Conservation (phyloP, 2,888 invertebrate species). For the Dilophus febrilis region DNA sequence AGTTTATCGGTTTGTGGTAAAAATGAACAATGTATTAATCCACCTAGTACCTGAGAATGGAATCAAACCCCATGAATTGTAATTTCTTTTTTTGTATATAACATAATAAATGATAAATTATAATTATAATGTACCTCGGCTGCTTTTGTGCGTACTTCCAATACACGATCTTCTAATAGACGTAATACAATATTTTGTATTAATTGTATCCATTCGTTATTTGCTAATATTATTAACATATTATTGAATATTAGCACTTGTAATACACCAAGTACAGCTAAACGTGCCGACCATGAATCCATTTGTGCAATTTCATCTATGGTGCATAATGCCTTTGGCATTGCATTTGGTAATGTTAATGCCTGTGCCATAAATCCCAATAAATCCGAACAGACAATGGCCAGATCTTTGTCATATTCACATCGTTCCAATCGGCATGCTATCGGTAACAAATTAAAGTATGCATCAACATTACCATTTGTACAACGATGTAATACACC, state of each 20-base stretch:
- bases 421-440: conserved; percentile 62
- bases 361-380: conserved; percentile 49
- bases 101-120: background rate
- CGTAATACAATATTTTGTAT: conserved; percentile 47
- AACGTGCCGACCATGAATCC: conserved; percentile 51
- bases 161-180: conserved; percentile 48
- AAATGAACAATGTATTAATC: conserved; percentile 60
- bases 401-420: conserved; percentile 60
- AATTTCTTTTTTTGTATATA: too few species aligned
- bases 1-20: conserved; percentile 12
- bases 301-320: conserved; percentile 11
- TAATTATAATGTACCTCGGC: conserved; percentile 40
- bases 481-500: conserved; percentile 30
- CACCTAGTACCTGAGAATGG: conserved; percentile 39
- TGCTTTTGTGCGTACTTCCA: conserved; percentile 71
- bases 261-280: conserved; percentile 46
- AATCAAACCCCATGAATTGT: too few species aligned
- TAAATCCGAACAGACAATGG: conserved; percentile 44
- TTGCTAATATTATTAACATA: conserved; percentile 41
- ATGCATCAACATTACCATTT: conserved; percentile 33
- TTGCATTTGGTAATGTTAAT: conserved; percentile 15
- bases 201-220: conserved; percentile 32
- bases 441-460: conserved; percentile 40
- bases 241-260: conserved; percentile 57
- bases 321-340: conserved; percentile 11